Percentiles rank a stretch among this genome's conserved stretches.
These are phyloP conservation scores for Laticauda colubrina DNA, from an alignment of 2,113 vertebrate species.

Conservation along the genomic window DNA sequence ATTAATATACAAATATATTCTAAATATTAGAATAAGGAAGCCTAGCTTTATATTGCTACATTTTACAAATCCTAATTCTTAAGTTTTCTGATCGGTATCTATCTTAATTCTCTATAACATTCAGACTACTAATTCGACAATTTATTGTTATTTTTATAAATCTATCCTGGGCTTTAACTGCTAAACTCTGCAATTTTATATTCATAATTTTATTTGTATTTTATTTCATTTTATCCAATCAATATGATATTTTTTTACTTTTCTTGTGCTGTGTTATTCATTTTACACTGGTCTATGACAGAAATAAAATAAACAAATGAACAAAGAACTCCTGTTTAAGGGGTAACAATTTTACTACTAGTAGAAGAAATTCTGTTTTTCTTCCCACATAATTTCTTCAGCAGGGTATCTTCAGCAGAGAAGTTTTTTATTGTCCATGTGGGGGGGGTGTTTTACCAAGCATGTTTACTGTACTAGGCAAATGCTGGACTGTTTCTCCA, in stretches of 20 bases:
- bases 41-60: not conserved
- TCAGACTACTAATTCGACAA: not conserved
- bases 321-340: not conserved
- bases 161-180: not conserved
- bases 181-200: not conserved
- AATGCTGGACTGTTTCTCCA: not conserved
- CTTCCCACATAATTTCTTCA: not conserved
- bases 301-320: not conserved
- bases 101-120: not conserved
- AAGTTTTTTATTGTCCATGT: not conserved
- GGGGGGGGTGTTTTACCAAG: not conserved
- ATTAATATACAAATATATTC: too few species aligned
- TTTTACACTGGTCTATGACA: not conserved
- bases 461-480: not conserved
- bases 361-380: not conserved
- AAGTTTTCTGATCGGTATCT: not conserved
- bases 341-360: not conserved
- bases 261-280: not conserved
- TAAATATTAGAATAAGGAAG: not conserved
- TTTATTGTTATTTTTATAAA: not conserved
- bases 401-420: not conserved
- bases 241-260: not conserved
- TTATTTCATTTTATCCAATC: not conserved
- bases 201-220: not conserved
- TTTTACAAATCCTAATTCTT: not conserved